phyloP scores from a whole-genome alignment of 2,888 invertebrate genomes.

The Calameuta idolon region DNA sequence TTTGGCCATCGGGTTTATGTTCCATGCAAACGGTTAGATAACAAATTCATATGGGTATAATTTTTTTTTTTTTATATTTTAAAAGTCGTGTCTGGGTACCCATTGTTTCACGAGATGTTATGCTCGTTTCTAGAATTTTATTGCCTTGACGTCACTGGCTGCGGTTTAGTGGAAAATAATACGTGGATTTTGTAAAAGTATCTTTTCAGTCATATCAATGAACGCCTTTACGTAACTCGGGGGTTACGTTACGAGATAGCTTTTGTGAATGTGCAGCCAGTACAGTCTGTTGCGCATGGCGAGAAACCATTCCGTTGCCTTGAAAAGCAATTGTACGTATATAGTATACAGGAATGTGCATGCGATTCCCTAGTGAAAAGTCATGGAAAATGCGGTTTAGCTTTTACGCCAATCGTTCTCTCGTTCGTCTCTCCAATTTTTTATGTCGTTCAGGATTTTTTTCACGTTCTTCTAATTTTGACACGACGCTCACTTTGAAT shows the following conservation, averaged over 20 bases:
- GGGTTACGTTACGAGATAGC: constrained; percentile 20
- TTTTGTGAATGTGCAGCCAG: constrained; percentile 31
- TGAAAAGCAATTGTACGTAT: constrained; percentile 8
- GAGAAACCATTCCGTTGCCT: constrained; percentile 33
- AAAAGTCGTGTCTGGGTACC: neutral
- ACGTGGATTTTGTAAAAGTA: constrained; percentile 8
- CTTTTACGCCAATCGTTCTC: neutral
- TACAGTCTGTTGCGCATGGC: constrained; percentile 29
- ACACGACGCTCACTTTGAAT: too few relatives aligned
- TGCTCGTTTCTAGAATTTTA: neutral
- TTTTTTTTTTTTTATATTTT: neutral
- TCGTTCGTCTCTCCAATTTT: neutral
- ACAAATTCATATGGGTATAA: neutral
- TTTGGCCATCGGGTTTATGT: neutral
- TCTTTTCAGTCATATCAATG: constrained; percentile 29
- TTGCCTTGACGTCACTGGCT: neutral
- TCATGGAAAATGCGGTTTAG: neutral
- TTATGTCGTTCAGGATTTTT: neutral
- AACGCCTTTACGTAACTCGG: constrained; percentile 24
- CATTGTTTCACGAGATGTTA: neutral
- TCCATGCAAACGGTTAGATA: neutral
- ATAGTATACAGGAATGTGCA: neutral
- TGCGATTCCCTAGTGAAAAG: neutral
- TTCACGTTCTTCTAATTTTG: neutral
- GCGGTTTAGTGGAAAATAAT: neutral